Conservation (phyloP, 2,113 vertebrate species). For the Galeopterus variegatus region DNA sequence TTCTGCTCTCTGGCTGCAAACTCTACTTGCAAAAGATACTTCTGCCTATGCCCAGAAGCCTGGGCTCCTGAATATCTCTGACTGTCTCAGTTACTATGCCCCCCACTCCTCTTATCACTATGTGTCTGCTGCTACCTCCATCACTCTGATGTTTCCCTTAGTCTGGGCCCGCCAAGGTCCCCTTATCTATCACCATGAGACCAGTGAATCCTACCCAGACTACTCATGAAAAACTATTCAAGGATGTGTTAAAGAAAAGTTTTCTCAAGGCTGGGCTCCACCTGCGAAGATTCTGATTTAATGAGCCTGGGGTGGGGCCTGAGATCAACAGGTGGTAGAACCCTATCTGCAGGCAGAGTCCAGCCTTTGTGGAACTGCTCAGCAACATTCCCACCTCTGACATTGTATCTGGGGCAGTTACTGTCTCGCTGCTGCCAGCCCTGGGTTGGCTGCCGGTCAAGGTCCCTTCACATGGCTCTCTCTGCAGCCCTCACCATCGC, state of each 20-base stretch:
- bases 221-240: not conserved
- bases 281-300: not conserved
- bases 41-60: too few relatives aligned
- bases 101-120: rapidly evolving
- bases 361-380: too few relatives aligned
- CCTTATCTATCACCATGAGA: not conserved
- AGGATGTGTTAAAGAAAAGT: too few relatives aligned
- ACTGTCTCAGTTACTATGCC: not conserved
- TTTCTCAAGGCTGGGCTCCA: not conserved
- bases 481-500: too few relatives aligned
- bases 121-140: rapidly evolving
- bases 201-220: not conserved
- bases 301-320: rapidly evolving
- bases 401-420: not conserved
- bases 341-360: not conserved
- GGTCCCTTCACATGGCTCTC: not conserved
- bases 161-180: not conserved
- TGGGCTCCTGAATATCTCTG: too few relatives aligned
- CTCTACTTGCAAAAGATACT: too few relatives aligned
- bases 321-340: not conserved
- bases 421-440: rapidly evolving
- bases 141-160: not conserved
- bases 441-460: not conserved
- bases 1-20: too few relatives aligned
- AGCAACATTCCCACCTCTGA: rapidly evolving